A percentile compares a stretch with the other conserved stretches of the same genome.
Evolutionary conservation across 2,888 invertebrate species (phyloP).

Genomic region (Luperina nickerlii): DNA sequence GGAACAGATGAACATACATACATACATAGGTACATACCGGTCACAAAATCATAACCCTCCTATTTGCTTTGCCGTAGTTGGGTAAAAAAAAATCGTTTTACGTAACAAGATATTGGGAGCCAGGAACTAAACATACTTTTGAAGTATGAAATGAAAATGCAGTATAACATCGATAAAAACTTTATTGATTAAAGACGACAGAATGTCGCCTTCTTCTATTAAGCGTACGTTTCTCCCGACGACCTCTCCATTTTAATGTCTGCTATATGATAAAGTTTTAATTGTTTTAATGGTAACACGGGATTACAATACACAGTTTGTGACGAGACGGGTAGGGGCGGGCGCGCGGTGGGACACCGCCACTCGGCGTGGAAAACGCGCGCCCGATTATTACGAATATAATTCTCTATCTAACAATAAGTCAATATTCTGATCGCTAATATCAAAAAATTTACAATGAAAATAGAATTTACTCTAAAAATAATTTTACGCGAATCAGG

Average conservation of each 20-base stretch:
- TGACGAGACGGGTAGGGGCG: slow-evolving; percentile 84
- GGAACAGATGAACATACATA: too few relatives aligned
- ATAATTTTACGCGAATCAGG: slow-evolving; percentile 83
- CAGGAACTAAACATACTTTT: background rate
- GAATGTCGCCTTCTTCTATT: slow-evolving; percentile 84
- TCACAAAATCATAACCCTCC: too few relatives aligned
- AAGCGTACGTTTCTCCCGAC: slow-evolving; percentile 89
- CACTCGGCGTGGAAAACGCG: slow-evolving; percentile 84
- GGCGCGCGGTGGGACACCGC: slow-evolving; percentile 81
- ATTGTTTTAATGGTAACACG: slow-evolving; percentile 84
- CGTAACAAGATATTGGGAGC: slow-evolving; percentile 1
- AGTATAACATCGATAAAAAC: slow-evolving; percentile 89
- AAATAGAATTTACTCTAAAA: slow-evolving; percentile 90
- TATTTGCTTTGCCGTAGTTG: too few relatives aligned
- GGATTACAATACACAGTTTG: slow-evolving; percentile 88
- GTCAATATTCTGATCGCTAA: slow-evolving; percentile 87
- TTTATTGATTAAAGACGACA: slow-evolving; percentile 88
- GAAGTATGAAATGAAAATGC: slow-evolving; percentile 73
- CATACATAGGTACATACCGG: too few relatives aligned
- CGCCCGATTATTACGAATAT: slow-evolving; percentile 86
- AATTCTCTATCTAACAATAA: slow-evolving; percentile 89
- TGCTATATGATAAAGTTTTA: slow-evolving; percentile 86
- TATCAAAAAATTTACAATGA: slow-evolving; percentile 90
- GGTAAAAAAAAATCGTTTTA: slow-evolving; percentile 26
- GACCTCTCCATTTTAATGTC: slow-evolving; percentile 82